Percentiles rank a stretch among this genome's conserved stretches.
These are phyloP conservation scores for Drosophila lacteicornis DNA, from an alignment of 1,140 invertebrate genomes.

Conservation along the genomic window DNA sequence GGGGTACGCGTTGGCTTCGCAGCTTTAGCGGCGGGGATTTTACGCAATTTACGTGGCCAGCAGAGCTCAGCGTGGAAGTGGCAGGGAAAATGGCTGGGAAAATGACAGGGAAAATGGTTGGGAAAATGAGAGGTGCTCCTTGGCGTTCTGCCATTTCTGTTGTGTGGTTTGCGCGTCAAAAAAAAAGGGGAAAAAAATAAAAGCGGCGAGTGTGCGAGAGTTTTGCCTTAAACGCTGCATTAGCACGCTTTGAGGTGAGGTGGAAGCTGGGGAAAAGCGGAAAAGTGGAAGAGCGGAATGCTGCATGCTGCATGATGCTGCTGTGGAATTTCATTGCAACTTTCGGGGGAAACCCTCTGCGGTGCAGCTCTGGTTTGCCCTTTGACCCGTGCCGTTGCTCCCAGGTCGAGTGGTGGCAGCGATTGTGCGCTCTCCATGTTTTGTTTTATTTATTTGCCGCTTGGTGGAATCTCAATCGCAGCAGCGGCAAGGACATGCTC, in stretches of 20 bases:
- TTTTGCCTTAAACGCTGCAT: slow-evolving; percentile 59
- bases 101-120: slow-evolving; percentile 24
- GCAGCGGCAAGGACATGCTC: slow-evolving; percentile 40
- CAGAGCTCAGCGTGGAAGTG: slow-evolving; percentile 24
- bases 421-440: slow-evolving; percentile 44
- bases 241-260: slow-evolving; percentile 46
- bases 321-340: slow-evolving; percentile 28
- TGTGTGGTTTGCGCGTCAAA: slow-evolving; percentile 56
- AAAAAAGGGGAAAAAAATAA: slow-evolving; percentile 10
- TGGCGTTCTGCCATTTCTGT: slow-evolving; percentile 54
- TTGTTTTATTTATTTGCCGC: slow-evolving; percentile 77
- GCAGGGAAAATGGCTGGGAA: slow-evolving; percentile 22
- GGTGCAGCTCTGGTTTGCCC: slow-evolving; percentile 29
- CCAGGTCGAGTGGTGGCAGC: slow-evolving; percentile 48
- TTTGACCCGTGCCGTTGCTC: slow-evolving; percentile 32
- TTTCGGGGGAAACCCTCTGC: slow-evolving; percentile 24
- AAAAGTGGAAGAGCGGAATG: slow-evolving; percentile 27
- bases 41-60: slow-evolving; percentile 67
- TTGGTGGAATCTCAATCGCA: slow-evolving; percentile 67
- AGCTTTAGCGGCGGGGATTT: slow-evolving; percentile 57
- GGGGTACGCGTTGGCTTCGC: slow-evolving; percentile 56
- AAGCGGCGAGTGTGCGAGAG: slow-evolving; percentile 23
- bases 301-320: slow-evolving; percentile 17
- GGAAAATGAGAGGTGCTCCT: slow-evolving; percentile 26
- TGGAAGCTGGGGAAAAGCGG: neutral